Conservation (phyloP, 2,888 invertebrate species). For the Allacma fusca region DNA sequence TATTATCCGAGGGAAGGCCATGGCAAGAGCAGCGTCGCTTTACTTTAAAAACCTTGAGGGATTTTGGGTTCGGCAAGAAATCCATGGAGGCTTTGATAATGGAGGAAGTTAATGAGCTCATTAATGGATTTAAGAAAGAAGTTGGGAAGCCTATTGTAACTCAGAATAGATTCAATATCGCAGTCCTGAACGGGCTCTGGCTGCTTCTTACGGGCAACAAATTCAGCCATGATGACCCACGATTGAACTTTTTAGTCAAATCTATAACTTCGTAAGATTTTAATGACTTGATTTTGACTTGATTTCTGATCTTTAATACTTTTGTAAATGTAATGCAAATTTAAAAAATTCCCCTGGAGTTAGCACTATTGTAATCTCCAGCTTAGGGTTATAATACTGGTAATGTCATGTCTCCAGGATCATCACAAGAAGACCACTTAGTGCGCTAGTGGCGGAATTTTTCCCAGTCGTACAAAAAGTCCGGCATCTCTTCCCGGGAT, state of each 20-base stretch:
- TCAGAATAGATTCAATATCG: conserved; percentile 33
- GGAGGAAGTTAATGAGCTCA: conserved; percentile 51
- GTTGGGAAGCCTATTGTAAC: conserved; percentile 31
- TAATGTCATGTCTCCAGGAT: no score
- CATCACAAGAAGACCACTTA: no score
- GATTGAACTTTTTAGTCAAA: no score
- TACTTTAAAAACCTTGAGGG: conserved; percentile 31
- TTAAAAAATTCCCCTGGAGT: no score
- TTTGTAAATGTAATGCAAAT: no score
- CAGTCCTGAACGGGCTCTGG: conserved; percentile 41
- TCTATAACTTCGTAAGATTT: no score
- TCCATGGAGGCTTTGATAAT: conserved; percentile 55
- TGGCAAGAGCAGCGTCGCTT: conserved; percentile 40
- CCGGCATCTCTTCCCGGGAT: no score
- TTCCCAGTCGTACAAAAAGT: no score
- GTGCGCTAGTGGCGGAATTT: no score
- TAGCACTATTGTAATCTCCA: no score
- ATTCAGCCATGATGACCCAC: conserved; percentile 5
- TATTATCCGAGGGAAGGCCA: conserved; percentile 23
- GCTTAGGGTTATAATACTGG: no score
- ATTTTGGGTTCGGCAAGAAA: conserved; percentile 46
- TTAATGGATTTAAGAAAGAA: conserved; percentile 18
- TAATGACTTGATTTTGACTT: background rate
- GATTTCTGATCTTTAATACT: conserved; percentile 40
- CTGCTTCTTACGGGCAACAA: conserved; percentile 8